Evolutionary conservation across 1,140 invertebrate genomes (phyloP).

Genomic region (Myzus persicae): DNA sequence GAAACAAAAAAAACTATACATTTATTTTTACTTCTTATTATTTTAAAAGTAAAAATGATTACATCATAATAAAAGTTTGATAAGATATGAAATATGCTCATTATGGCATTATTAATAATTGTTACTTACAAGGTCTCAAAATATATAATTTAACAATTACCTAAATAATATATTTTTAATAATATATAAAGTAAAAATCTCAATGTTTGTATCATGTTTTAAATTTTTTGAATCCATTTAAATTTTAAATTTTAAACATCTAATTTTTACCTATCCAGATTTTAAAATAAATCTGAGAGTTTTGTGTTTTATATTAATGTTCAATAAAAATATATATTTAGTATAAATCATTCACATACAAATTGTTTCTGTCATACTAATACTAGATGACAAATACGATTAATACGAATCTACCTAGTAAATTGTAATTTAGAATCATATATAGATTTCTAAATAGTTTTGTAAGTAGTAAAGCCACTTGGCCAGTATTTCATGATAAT

Average conservation of each 20-base stretch:
- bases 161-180: neutral
- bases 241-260: neutral
- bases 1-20: neutral
- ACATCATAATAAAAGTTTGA: neutral
- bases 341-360: slow-evolving; percentile 22
- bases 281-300: neutral
- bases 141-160: neutral
- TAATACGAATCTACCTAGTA: slow-evolving; percentile 6
- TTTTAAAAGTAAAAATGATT: neutral
- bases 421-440: neutral
- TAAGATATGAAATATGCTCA: neutral
- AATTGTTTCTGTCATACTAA: neutral
- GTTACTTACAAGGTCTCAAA: neutral
- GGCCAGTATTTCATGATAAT: slow-evolving; percentile 16
- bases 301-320: neutral
- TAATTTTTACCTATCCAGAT: neutral
- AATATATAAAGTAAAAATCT: neutral
- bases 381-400: neutral
- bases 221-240: neutral
- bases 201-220: neutral
- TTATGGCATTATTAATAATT: neutral
- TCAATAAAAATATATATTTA: neutral
- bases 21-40: neutral
- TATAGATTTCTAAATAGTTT: slow-evolving; percentile 33
- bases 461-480: slow-evolving; percentile 47